Base-by-base conservation (phyloP, 2,113 vertebrate species). In the Odontesthes bonariensis region DNA sequence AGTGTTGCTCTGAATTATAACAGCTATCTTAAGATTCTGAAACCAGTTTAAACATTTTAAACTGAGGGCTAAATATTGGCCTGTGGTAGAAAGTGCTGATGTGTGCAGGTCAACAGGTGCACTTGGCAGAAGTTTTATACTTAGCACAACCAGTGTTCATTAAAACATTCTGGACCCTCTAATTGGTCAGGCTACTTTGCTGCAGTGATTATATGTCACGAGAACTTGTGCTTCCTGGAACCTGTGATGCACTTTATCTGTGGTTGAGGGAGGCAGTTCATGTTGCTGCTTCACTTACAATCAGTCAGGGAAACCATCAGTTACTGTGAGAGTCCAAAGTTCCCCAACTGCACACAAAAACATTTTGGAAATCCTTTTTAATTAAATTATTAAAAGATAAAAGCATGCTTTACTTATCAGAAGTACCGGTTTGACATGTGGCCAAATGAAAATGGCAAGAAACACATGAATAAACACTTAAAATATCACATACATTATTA, bases 101-200 rank as follows among this genome's bases (percentile, higher is more conserved):
- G 47, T 55, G 53, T 62, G 6, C 54, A 69, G 38, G 67, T 32
- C 75, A 63, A 53, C 78, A 79, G 69, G 57, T 86, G 81, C 55
- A 60, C 66, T 60, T 47, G 56, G 33, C 58, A 20, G 35, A 64
- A 4, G 49, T 42, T 62, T 72, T 82, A 77, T 73, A 70, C 44
- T 81, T 86, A 51, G 73, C 47, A 56, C 68, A 13, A 35, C 53
- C 12, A 44, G n/a, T 40, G 42, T 63, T 53, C 68, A 67, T 83
- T 69, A 78, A 55, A 7, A 17, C 67, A 70, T 75, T 57, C 38
- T 52, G 46, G 22, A 31, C 17, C n/a, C 27, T 58, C 0, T 57
- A 60, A 58, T 60, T 65, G 16, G 33, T 31, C 14, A n/a, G 46
- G 56, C 64, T 73, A 64, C 47, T 52, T 55, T 59, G 44, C 40